These are phyloP conservation scores for Florisuga fusca DNA, from an alignment of 2,797 vertebrate species.

Conservation along the genomic window DNA sequence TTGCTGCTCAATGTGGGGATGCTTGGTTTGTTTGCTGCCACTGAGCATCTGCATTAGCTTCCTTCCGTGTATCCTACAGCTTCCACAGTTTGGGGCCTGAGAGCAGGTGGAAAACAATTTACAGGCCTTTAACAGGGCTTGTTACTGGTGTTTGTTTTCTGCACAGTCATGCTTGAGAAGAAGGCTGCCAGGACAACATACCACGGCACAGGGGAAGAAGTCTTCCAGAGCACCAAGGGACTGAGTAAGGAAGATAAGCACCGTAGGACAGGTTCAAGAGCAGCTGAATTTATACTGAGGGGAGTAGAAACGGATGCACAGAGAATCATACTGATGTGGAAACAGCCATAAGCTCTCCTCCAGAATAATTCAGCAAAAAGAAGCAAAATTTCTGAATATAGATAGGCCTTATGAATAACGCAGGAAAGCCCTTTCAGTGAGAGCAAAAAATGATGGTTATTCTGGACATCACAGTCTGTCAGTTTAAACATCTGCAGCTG, in stretches of 20 bases:
- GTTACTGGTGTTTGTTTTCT: not conserved
- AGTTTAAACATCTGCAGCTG: constrained; percentile 22
- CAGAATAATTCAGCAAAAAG: constrained; percentile 14
- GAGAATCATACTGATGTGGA: not conserved
- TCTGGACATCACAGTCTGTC: not conserved
- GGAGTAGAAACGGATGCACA: not conserved
- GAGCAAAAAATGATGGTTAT: not conserved
- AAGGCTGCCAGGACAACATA: not conserved
- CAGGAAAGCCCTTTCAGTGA: not conserved
- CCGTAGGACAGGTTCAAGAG: not conserved
- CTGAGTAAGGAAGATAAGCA: not conserved
- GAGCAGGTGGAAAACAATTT: not conserved
- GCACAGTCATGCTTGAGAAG: not conserved
- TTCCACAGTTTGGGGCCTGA: not conserved
- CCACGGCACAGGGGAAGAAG: not conserved
- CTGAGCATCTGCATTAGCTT: not conserved
- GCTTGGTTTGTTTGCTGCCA: not conserved
- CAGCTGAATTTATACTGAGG: not conserved
- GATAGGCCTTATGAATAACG: not conserved
- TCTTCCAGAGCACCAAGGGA: not conserved
- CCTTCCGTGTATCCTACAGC: not conserved
- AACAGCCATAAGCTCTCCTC: not conserved
- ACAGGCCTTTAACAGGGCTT: not conserved
- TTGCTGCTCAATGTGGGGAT: not conserved
- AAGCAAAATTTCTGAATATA: not conserved